Evolutionary conservation across 2,888 invertebrate genomes (phyloP), one percentile per base, ranked within the genome.

Genomic region (Schrankia costaestrigalis): DNA sequence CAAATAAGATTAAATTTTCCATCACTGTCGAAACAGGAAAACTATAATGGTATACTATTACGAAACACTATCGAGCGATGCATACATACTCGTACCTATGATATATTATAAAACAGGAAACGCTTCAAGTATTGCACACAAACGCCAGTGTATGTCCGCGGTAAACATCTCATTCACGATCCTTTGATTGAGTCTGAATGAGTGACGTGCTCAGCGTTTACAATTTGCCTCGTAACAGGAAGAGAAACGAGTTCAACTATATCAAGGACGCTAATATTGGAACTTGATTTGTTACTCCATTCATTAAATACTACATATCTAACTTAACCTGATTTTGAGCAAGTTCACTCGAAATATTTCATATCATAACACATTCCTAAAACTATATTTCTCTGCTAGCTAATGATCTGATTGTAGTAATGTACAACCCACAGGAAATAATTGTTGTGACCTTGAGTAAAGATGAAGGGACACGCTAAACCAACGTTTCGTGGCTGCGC

Each of bases 151-250:
- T 46, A 55, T 53, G 58, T 71, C 65, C 62, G 71, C 68, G 64
- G 76, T 74, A 80, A 83, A 81, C 82, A 84, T 83, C 83, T 83
- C 78, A 83, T 83, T 84, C 83, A 77, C 65, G 64, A 77, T 81
- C 79, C 81, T 84, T 84, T 79, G 83, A 85, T 85, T 83, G 78
- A 75, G 73, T 64, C 63, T 78, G 78, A 84, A 83, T 82, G 84
- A 82, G 75, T 83, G 84, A 84, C 85, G 84, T 82, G 83, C 71
- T 73, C 63, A 61, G 80, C 70, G 71, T 82, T 75, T 76, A 83
- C 79, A 81, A 83, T 75, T 71, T 70, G 60, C 64, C 56, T 73
- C 68, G 67, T 68, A 75, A 71, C 83, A 85, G 86, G 86, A 86
- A 85, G 70, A 73, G 58, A 71, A 83, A 80, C 82, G 63, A 77